These are phyloP conservation scores for Acrossocheilus fasciatus DNA, from an alignment of 2,797 vertebrate genomes.

Conservation along the genomic window DNA sequence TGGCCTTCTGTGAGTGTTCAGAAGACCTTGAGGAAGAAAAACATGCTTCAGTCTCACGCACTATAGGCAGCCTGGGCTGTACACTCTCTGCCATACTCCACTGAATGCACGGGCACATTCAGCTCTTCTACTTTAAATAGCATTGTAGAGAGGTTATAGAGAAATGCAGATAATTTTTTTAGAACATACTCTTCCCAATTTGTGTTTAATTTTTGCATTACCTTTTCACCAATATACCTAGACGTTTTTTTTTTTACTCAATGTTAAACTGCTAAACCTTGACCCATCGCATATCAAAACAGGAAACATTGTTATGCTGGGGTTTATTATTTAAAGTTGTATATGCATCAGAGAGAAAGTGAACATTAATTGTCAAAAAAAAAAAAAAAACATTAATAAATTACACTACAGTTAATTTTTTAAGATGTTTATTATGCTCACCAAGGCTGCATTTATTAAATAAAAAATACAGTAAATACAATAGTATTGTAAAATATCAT, in stretches of 20 bases:
- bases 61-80: background rate
- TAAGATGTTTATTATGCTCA: background rate
- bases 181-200: background rate
- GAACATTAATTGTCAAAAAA: background rate
- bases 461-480: background rate
- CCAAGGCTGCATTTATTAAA: background rate
- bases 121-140: background rate
- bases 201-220: background rate
- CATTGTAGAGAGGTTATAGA: background rate
- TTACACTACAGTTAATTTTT: background rate
- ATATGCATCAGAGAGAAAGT: background rate
- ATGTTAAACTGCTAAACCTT: background rate
- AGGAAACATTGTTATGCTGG: background rate
- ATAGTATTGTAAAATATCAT: background rate
- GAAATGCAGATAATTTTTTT: background rate
- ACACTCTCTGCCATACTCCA: background rate
- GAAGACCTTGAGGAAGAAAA: slow-evolving; percentile 56
- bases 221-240: too few relatives aligned
- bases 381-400: background rate
- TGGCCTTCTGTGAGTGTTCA: slow-evolving; percentile 40
- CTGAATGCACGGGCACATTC: background rate
- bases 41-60: slow-evolving; percentile 52
- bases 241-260: background rate
- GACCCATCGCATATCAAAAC: background rate
- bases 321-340: background rate